These are phyloP conservation scores for Elephantulus edwardii DNA, from an alignment of 2,113 vertebrate genomes.

Conservation along the genomic window DNA sequence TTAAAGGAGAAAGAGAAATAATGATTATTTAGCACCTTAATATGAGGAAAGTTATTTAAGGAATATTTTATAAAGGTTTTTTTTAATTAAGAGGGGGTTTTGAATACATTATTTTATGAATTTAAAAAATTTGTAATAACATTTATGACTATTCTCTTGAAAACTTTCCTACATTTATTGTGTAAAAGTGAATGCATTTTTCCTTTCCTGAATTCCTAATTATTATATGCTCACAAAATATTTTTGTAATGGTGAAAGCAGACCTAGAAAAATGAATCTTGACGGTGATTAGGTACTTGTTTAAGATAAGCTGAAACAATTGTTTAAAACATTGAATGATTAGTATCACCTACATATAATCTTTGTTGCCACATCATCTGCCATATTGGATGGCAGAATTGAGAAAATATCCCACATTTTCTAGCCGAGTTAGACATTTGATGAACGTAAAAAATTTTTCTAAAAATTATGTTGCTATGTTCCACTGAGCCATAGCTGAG, in stretches of 20 bases:
- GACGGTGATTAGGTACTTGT: neutral
- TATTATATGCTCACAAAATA: neutral
- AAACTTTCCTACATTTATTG: neutral
- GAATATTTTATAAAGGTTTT: constrained; percentile 22
- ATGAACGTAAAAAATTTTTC: neutral
- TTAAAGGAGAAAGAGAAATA: constrained; percentile 18
- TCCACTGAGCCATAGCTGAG: too few relatives aligned
- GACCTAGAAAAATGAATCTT: constrained; percentile 11
- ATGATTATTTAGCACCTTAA: neutral
- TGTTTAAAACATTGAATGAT: constrained; percentile 21
- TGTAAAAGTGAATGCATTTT: neutral
- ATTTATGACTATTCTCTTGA: constrained; percentile 14
- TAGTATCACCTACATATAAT: constrained; percentile 7
- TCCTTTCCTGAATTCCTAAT: constrained; percentile 18
- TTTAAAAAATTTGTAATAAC: constrained; percentile 36
- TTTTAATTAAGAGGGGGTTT: constrained; percentile 22
- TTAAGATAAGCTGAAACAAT: neutral
- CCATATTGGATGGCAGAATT: neutral
- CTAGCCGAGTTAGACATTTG: neutral
- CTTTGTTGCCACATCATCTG: neutral
- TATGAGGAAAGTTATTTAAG: neutral
- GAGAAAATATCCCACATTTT: neutral
- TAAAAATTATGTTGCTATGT: constrained; percentile 15
- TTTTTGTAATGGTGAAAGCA: constrained; percentile 9
- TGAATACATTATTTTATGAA: constrained; percentile 15